Conservation (phyloP, 2,113 vertebrate genomes). For the Antechinus flavipes region DNA sequence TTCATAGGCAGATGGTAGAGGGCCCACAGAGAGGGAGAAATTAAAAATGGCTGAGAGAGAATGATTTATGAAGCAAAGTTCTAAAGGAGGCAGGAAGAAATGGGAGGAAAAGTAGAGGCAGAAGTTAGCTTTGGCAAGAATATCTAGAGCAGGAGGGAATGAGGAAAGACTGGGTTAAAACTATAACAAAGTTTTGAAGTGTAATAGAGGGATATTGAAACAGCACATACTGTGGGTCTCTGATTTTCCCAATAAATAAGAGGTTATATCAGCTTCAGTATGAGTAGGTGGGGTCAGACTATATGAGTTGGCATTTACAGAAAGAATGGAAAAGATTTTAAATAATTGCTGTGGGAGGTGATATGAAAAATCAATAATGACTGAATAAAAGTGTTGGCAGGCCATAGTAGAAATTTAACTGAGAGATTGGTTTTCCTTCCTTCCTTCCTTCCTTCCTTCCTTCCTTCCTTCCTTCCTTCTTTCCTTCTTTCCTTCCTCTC, state of each 20-base stretch:
- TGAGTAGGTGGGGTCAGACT: neutral
- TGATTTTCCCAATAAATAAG: neutral
- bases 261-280: neutral
- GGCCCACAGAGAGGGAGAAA: neutral
- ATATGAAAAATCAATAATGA: neutral
- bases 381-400: neutral
- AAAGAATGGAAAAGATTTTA: neutral
- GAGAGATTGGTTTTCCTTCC: no score
- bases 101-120: neutral
- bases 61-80: neutral
- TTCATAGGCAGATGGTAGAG: neutral
- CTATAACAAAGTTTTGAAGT: neutral
- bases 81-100: neutral
- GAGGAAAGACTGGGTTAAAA: neutral
- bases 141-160: neutral
- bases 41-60: neutral
- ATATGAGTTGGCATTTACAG: neutral
- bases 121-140: neutral
- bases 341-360: neutral
- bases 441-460: no score
- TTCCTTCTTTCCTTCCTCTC: no score
- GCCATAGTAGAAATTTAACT: neutral
- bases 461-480: rapidly evolving
- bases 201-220: neutral
- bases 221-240: neutral